A percentile compares a stretch with the other conserved stretches of the same genome.
Conservation (phyloP, 2,888 invertebrate species). For the Meteorus colon region DNA sequence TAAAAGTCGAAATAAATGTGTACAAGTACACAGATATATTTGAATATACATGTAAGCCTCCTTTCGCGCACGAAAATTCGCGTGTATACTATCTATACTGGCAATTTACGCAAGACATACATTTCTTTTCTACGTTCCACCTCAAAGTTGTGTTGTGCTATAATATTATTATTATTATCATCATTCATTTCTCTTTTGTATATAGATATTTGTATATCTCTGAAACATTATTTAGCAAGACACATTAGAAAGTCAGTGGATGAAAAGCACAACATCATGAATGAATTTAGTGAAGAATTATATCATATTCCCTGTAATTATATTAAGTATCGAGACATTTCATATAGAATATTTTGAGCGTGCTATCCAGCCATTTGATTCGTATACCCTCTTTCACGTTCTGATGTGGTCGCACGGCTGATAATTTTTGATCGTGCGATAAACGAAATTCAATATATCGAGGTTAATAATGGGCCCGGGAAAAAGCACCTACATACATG, state of each 20-base stretch:
- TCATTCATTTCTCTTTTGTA: neutral
- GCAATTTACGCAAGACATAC: slow-evolving; percentile 13
- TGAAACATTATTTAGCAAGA: neutral
- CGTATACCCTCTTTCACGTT: slow-evolving; percentile 25
- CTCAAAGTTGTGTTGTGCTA: neutral
- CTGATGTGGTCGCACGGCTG: slow-evolving; percentile 44
- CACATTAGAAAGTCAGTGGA: neutral
- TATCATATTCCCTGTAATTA: neutral
- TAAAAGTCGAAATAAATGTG: slow-evolving; percentile 55
- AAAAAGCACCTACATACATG: slow-evolving; percentile 34
- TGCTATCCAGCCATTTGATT: slow-evolving; percentile 37
- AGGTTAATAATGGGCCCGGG: slow-evolving; percentile 56
- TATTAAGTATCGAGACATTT: neutral
- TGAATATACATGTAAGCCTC: slow-evolving; percentile 40
- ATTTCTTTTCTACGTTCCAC: slow-evolving; percentile 31
- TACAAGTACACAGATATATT: too few relatives aligned
- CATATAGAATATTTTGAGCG: slow-evolving; percentile 30
- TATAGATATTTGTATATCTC: neutral
- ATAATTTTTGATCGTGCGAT: slow-evolving; percentile 62
- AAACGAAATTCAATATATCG: slow-evolving; percentile 69
- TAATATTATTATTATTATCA: neutral
- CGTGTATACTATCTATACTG: slow-evolving; percentile 35
- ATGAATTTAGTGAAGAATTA: neutral
- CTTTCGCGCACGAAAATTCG: slow-evolving; percentile 11
- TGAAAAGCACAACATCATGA: neutral